Base-by-base conservation (phyloP, 2,888 invertebrate genomes). In the Cantharis lateralis region DNA sequence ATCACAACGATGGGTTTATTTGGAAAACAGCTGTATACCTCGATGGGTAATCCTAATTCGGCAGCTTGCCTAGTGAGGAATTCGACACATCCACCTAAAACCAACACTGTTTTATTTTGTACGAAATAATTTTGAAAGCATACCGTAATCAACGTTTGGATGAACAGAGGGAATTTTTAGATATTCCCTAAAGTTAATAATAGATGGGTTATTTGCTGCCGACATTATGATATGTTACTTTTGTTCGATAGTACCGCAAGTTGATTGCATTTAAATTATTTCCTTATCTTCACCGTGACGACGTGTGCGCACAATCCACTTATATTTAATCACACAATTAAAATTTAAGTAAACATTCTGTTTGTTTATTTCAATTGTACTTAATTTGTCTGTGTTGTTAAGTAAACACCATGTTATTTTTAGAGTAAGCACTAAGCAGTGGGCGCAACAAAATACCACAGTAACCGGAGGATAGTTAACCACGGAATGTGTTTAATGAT, bases 161-260 rank as follows among this genome's bases (percentile, higher is more conserved):
- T 97, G 97, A 0, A 97, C 95, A 72, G 96, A 95, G 10, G 95
- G 94, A 82, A 97, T 96, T 81, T 92, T 91, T 72, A 98, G 89
- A 90, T 97, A 98, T 84, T 96, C 94, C 73, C 94, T 91, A 85
- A 98, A 95, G 85, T 94, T 93, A 81, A 94, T 91, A 78, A 96
- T 91, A 80, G 93, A 48, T n/a, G 48, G n/a, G 1, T 48, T 48
- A n/a, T n/a, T 48, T 48, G n/a, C 48, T 48, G n/a, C n/a, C n/a
- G 48, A 48, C 48, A 48, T 48, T 1, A n/a, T 48, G 5, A 9
- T n/a, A 48, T 2, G 48, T 48, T 7, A 48, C 1, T 4, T n/a
- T 48, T 48, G n/a, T n/a, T n/a, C 0, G n/a, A 7, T n/a, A 48
- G n/a, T n/a, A n/a, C 26, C 13, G 13, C 13, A 13, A 32, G 10